Evolutionary conservation across 1,140 invertebrate genomes (phyloP).

Genomic region (Bactericera cockerelli): DNA sequence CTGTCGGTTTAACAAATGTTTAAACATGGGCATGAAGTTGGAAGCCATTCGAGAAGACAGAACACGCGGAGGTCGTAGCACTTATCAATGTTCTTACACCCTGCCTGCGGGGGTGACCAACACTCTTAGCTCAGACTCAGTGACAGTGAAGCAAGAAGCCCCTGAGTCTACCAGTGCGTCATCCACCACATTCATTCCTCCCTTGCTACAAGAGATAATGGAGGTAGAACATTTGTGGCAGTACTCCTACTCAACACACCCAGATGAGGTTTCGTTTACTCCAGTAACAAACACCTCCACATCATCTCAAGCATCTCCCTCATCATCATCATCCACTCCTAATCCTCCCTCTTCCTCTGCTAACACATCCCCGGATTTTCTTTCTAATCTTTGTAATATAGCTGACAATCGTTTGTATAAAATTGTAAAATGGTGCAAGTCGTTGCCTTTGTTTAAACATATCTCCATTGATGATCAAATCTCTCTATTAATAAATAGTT

Average conservation of each 20-base stretch:
- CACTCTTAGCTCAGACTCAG: slow-evolving; percentile 13
- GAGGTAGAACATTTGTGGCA: slow-evolving; percentile 88
- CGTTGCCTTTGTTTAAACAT: slow-evolving; percentile 87
- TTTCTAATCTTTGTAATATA: slow-evolving; percentile 78
- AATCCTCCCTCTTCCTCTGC: slow-evolving; percentile 10
- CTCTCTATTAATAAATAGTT: slow-evolving; percentile 87
- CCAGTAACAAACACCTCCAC: slow-evolving; percentile 15
- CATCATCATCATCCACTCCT: slow-evolving; percentile 23
- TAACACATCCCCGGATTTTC: slow-evolving; percentile 48
- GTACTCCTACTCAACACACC: slow-evolving; percentile 38
- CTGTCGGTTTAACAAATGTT: slow-evolving; percentile 92
- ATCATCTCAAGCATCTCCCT: slow-evolving; percentile 20
- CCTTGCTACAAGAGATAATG: slow-evolving; percentile 65
- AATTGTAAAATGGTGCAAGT: slow-evolving; percentile 97
- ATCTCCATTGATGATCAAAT: slow-evolving; percentile 96
- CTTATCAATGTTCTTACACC: slow-evolving; percentile 85
- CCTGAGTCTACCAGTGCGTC: slow-evolving; percentile 15
- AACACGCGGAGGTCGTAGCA: slow-evolving; percentile 84
- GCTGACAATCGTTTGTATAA: slow-evolving; percentile 91
- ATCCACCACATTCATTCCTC: slow-evolving; percentile 29
- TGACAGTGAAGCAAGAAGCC: slow-evolving; percentile 19
- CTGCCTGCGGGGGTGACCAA: slow-evolving; percentile 40
- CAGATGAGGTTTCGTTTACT: slow-evolving; percentile 15
- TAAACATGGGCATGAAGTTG: slow-evolving; percentile 90
- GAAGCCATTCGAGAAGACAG: slow-evolving; percentile 92